These are phyloP conservation scores for Paedocypris micromegethes DNA, from an alignment of 2,797 vertebrate species.

Conservation along the genomic window DNA sequence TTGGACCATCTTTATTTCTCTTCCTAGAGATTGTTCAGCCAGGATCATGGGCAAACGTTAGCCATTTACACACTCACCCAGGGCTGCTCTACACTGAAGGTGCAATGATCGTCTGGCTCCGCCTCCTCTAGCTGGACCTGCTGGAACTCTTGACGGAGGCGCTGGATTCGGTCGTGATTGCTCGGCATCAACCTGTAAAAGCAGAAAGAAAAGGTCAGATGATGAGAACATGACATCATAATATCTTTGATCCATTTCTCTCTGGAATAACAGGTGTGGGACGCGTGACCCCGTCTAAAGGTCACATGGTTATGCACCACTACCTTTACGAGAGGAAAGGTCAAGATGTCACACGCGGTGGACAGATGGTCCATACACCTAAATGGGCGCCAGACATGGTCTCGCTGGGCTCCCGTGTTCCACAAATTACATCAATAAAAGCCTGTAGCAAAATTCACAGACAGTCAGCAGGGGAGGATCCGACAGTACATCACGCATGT, in stretches of 20 bases:
- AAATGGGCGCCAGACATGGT: not conserved
- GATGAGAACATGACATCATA: constrained; percentile 28
- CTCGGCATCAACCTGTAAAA: constrained; percentile 85
- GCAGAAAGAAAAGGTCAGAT: constrained; percentile 36
- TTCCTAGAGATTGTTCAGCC: constrained; percentile 4
- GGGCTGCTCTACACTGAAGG: constrained; percentile 89
- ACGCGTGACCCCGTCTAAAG: constrained; percentile 5
- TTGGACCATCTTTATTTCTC: constrained; percentile 4
- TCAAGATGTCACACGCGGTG: constrained; percentile 30
- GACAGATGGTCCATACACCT: constrained; percentile 26
- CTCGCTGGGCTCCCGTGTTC: not conserved
- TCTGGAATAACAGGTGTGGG: constrained; percentile 22
- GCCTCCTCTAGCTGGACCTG: constrained; percentile 83
- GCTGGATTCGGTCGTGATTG: constrained; percentile 97
- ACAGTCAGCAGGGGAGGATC: not conserved
- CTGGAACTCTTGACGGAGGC: constrained; percentile 91
- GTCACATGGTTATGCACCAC: constrained; percentile 12
- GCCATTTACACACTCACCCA: constrained; percentile 79
- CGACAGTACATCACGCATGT: not conserved
- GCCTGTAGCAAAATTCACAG: not conserved
- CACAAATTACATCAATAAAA: constrained; percentile 7
- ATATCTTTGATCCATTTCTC: constrained; percentile 14
- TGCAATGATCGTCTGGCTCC: constrained; percentile 78
- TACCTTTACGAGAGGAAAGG: constrained; percentile 26
- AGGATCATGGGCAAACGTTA: constrained; percentile 2